These are phyloP conservation scores for Chaetura pelagica DNA, from an alignment of 2,113 vertebrate genomes.

Conservation along the genomic window DNA sequence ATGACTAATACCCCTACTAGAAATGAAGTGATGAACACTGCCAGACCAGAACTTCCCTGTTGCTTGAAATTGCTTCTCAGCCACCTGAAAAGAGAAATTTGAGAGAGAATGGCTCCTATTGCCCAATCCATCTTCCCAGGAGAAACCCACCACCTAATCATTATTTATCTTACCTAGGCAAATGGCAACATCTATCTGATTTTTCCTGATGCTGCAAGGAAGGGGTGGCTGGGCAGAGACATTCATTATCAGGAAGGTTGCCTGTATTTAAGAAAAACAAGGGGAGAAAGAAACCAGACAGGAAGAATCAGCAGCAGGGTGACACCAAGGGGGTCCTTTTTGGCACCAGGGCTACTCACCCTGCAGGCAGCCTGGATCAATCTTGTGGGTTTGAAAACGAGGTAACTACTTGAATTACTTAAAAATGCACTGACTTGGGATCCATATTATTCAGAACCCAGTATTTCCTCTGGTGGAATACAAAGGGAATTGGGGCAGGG, in stretches of 20 bases:
- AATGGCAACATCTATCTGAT: background rate
- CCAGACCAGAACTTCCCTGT: background rate
- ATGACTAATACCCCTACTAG: background rate
- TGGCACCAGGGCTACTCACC: background rate
- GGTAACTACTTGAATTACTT: background rate
- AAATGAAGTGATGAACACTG: background rate
- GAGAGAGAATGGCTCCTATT: background rate
- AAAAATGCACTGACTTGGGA: background rate
- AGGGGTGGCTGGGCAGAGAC: background rate
- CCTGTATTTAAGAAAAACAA: background rate
- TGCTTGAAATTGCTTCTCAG: constrained; percentile 31
- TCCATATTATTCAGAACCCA: background rate
- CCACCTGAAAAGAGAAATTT: constrained; percentile 19
- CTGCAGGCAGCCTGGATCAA: background rate
- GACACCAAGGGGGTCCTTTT: background rate
- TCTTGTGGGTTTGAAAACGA: background rate
- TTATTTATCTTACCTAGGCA: constrained; percentile 27
- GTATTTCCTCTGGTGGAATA: background rate
- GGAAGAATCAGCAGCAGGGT: background rate
- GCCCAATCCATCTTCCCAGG: background rate
- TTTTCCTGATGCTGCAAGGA: background rate
- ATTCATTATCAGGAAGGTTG: background rate
- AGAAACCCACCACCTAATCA: background rate
- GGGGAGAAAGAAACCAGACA: background rate
- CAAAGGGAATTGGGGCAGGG: fast-evolving